Evolutionary conservation across 2,888 invertebrate species (phyloP).

Genomic region (Microdon myrmicae): DNA sequence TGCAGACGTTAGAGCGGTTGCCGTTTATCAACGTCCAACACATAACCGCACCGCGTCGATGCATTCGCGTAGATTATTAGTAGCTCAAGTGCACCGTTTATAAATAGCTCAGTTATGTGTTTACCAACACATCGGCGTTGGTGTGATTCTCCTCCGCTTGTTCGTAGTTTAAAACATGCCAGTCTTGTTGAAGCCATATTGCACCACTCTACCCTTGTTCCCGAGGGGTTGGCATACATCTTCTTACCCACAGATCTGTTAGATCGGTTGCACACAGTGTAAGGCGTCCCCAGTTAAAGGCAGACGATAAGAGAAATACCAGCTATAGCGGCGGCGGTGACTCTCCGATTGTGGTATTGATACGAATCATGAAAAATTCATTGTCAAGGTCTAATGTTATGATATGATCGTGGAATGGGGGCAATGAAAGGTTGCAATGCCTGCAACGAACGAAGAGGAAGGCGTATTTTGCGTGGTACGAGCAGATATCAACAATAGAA

Average conservation of each 20-base stretch:
- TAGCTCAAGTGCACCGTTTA: conserved; percentile 48
- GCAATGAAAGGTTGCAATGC: too few species aligned
- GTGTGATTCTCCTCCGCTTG: too few species aligned
- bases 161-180: too few species aligned
- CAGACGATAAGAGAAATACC: neutral
- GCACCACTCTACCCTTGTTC: conserved; percentile 9
- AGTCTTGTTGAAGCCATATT: too few species aligned
- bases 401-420: too few species aligned
- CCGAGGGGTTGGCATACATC: conserved; percentile 42
- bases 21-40: conserved; percentile 26
- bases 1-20: conserved; percentile 1
- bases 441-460: too few species aligned
- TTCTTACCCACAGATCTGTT: conserved; percentile 46
- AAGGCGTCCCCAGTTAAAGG: neutral
- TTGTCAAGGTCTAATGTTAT: conserved; percentile 55
- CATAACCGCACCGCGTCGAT: conserved; percentile 27
- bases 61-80: conserved; percentile 32
- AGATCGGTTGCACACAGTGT: conserved; percentile 40
- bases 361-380: conserved; percentile 56
- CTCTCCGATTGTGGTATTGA: conserved; percentile 44
- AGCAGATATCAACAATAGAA: too few species aligned
- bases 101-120: conserved; percentile 33
- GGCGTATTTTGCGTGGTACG: too few species aligned
- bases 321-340: neutral
- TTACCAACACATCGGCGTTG: too few species aligned